phyloP scores from a whole-genome alignment of 2,888 invertebrate genomes.

The Aspidiotus rigidus region DNA sequence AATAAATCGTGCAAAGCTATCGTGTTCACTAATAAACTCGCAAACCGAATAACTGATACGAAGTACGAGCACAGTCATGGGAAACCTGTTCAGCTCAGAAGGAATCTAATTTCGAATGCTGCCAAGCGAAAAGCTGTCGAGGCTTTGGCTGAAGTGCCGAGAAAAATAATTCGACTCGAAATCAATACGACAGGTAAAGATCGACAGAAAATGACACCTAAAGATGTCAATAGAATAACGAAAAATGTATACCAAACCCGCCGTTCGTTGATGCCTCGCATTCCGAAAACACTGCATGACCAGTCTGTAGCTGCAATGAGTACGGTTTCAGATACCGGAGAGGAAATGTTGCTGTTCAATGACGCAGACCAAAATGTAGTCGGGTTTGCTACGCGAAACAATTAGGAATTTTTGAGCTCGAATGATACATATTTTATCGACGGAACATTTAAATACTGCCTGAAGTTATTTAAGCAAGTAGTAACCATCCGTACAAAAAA shows the following conservation, averaged over 20 bases:
- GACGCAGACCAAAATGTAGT: not conserved
- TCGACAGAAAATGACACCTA: not conserved
- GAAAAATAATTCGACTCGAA: not conserved
- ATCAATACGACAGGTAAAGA: not conserved
- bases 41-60: not conserved
- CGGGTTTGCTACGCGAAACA: not conserved
- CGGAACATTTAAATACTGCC: not conserved
- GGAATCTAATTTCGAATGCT: not conserved
- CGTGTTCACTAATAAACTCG: not conserved
- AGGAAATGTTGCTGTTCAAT: not conserved
- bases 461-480: not conserved
- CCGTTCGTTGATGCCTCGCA: not conserved
- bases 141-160: not conserved
- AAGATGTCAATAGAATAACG: not conserved
- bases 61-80: not conserved
- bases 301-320: not conserved
- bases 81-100: not conserved
- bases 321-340: not conserved
- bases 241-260: not conserved
- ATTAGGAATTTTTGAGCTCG: not conserved
- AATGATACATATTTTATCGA: not conserved
- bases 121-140: not conserved
- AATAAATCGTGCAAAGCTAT: not conserved
- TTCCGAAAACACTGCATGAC: not conserved
- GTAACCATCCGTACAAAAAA: not conserved